Evolutionary conservation across 2,888 invertebrate genomes (phyloP), one percentile per base, ranked within the genome.

Genomic region (Drosophila seclusa): DNA sequence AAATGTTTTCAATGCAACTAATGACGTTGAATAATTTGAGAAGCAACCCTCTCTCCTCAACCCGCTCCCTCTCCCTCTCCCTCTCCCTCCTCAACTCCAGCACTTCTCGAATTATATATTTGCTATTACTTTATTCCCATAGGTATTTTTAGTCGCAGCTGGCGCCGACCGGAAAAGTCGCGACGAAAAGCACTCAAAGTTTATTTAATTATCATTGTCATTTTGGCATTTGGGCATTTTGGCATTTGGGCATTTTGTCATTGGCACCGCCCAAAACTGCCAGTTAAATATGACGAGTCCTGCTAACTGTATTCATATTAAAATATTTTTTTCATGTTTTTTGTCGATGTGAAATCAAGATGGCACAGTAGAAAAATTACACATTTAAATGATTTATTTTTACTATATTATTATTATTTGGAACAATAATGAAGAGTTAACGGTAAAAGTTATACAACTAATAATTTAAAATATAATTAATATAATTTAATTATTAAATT

Each of bases 141-240:
- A 73, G 64, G 72, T 73, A 67, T 67, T 68, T 65, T 66, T 69
- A 68, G 76, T 50, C 68, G 31, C 79, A 80, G 85, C 78, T 79
- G 76, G 60, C 48, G 63, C 60, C 49, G 52, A 40, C 58, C 52
- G 60, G 50, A 57, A 77, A 70, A 64, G 86, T 70, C 74, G 66
- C 83, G 86, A 80, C 76, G 73, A 79, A 83, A 83, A 86, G 84
- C 80, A 86, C 87, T 87, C 79, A 75, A 82, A 88, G 73, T 78
- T 87, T 79, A 87, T 87, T 87, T 82, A 90, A 87, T 87, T 87
- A 90, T 90, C 76, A 80, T 88, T 80, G 87, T 68, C 77, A 82
- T 79, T 83, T 77, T 54, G 49, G 2, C 66, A 55, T 55, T 54
- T 29, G 0, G 49, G n/a, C 66, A 57, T 52, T 54, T 50, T 1